Percentiles rank a stretch among this genome's conserved stretches.
Conservation (phyloP, 2,113 vertebrate species). For the Saccopteryx bilineata region DNA sequence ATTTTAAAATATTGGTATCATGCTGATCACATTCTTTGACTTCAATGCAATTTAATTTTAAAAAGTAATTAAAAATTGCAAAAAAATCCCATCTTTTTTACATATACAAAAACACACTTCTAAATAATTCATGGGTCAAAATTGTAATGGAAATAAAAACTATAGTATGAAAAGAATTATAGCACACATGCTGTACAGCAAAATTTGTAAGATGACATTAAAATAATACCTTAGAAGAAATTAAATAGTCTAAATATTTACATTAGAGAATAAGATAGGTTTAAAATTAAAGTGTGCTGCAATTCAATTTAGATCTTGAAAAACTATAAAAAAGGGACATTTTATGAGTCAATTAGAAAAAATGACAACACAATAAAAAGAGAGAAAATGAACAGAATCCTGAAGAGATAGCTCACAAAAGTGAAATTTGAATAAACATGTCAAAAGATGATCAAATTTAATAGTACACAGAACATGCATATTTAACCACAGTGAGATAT, state of each 20-base stretch:
- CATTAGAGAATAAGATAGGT: neutral
- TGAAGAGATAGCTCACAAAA: neutral
- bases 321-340: neutral
- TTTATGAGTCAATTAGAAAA: neutral
- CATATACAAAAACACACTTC: neutral
- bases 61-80: neutral
- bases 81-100: neutral
- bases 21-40: neutral
- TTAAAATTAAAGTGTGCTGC: neutral
- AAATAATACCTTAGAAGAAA: neutral
- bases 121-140: neutral
- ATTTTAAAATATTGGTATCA: neutral
- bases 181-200: neutral
- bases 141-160: constrained; percentile 15
- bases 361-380: neutral
- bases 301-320: neutral
- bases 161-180: neutral
- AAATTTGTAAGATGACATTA: neutral
- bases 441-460: neutral
- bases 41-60: constrained; percentile 30
- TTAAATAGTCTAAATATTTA: constrained; percentile 33
- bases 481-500: neutral
- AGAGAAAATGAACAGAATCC: neutral
- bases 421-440: neutral
- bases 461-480: neutral